Conservation (phyloP, 2,113 vertebrate genomes). For the Mola mola region DNA sequence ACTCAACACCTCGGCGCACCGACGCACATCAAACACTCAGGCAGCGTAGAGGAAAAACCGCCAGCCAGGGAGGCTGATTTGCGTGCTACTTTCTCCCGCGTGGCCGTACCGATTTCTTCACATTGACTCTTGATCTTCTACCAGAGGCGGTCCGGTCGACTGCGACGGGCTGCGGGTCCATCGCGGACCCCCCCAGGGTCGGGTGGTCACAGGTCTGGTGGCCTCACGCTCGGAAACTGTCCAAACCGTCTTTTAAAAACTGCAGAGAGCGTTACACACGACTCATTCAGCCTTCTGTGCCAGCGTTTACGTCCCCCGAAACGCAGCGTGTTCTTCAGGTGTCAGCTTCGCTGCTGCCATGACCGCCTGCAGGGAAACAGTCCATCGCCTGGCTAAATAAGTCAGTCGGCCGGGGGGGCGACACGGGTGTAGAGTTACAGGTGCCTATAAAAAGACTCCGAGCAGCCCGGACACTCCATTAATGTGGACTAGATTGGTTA, state of each 20-base stretch:
- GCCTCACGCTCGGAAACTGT: constrained; percentile 7
- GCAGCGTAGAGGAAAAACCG: background rate
- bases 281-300: too few species aligned
- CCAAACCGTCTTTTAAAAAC: too few species aligned
- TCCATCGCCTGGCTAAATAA: constrained; percentile 51
- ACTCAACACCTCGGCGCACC: constrained; percentile 11
- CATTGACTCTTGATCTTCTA: constrained; percentile 66
- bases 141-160: constrained; percentile 27
- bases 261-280: too few species aligned
- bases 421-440: constrained; percentile 68
- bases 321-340: constrained; percentile 3
- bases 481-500: too few species aligned
- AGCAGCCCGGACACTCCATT: too few species aligned
- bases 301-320: background rate
- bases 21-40: too few species aligned
- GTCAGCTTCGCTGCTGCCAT: constrained; percentile 1
- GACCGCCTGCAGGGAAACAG: background rate
- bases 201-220: constrained; percentile 8
- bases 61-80: background rate
- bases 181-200: constrained; percentile 17
- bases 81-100: background rate
- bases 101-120: constrained; percentile 73
- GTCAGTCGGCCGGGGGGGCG: constrained; percentile 41
- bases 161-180: constrained; percentile 13
- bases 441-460: constrained; percentile 73